Percentiles rank a stretch among this genome's conserved stretches.
These are phyloP conservation scores for Ceratitis capitata DNA, from an alignment of 1,140 invertebrate genomes.

Conservation along the genomic window DNA sequence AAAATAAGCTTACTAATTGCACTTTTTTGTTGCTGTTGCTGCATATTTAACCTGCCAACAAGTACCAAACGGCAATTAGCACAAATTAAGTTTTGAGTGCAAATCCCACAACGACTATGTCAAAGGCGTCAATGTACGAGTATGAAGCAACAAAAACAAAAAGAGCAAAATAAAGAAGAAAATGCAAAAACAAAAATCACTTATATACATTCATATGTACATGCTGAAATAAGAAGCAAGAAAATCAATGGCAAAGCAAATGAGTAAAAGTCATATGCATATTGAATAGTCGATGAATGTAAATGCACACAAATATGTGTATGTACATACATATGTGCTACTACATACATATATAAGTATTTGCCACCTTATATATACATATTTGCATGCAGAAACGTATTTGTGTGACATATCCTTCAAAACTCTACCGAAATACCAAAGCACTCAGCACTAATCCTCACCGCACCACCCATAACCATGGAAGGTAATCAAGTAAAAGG, in stretches of 20 bases:
- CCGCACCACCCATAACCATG: conserved; percentile 50
- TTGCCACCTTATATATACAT: background rate
- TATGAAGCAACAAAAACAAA: background rate
- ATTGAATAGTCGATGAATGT: background rate
- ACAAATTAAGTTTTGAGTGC: conserved; percentile 63
- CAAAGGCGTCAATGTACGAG: background rate
- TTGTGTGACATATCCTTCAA: background rate
- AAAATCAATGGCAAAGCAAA: background rate
- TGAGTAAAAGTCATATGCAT: background rate
- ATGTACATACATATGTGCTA: too few species aligned
- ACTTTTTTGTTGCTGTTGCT: conserved; percentile 35
- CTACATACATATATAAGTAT: too few species aligned
- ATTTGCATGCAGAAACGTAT: background rate
- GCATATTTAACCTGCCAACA: conserved; percentile 39
- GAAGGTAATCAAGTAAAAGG: conserved; percentile 30
- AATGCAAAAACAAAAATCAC: background rate
- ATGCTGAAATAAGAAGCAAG: background rate
- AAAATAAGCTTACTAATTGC: background rate
- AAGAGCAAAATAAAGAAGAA: background rate
- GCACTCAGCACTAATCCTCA: background rate
- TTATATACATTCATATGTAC: background rate
- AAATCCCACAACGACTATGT: conserved; percentile 49
- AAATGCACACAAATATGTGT: too few species aligned
- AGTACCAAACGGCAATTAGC: conserved; percentile 53
- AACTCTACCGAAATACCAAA: background rate